Evolutionary conservation across 1,140 invertebrate genomes (phyloP), one percentile per base, ranked within the genome.

Genomic region (Contarinia nasturtii): DNA sequence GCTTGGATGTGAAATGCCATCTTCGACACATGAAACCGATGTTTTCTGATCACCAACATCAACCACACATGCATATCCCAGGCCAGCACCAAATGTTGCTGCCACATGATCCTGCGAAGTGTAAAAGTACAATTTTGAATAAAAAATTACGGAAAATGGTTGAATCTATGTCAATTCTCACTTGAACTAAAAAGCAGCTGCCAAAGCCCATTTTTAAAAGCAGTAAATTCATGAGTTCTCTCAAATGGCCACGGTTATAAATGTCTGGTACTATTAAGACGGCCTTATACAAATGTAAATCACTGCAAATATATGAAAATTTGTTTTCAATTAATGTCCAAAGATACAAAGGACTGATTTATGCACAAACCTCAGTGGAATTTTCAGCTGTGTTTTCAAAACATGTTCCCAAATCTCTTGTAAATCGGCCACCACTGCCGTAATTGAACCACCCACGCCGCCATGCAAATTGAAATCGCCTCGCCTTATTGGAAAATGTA

Each of bases 41-140:
- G 87, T 93, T 69, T 96, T 95, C 63, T 93, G 86, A 61, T 93
- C 89, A 0, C 92, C 92, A 42, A 95, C 81, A 64, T 97, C 91
- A 7, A 97, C 82, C 14, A 96, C 88, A 70, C 91, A 95, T 8
- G 89, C 90, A 62, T 80, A 86, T 20, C 85, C 82, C 14, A 95
- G 69, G 17, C 91, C 91, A 37, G 88, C 83, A 15, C 91, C 92
- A 71, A 94, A 95, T 15, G 89, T 91, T 2, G 90, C 87, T 36
- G 87, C 88, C 2, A 94, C 89, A 57, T 87, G 85, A 66, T 90
- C 86, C 76, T 88, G 63, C 10, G 57, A 50, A 55, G 52, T 52
- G 50, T 48, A 50, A 15, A 51, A 51, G 42, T 47, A 34, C n/a
- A n/a, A n/a, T n/a, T n/a, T n/a, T n/a, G n/a, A n/a, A n/a, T n/a